Conservation (phyloP, 2,888 invertebrate genomes). For the Eupithecia abbreviata region DNA sequence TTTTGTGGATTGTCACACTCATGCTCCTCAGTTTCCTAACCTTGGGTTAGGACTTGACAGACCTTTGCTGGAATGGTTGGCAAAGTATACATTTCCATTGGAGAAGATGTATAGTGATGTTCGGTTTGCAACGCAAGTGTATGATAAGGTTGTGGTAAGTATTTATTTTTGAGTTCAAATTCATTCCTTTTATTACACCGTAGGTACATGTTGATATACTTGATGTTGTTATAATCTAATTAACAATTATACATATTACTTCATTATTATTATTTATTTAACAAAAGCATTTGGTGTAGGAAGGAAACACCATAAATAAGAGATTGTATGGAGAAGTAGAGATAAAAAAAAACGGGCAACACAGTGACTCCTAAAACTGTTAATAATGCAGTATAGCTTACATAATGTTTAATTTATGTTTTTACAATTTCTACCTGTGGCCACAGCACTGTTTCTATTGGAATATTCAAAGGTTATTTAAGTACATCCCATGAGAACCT, state of each 20-base stretch:
- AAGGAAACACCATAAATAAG: too few relatives aligned
- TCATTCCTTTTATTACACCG: too few relatives aligned
- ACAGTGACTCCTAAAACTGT: too few relatives aligned
- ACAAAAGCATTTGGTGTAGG: too few relatives aligned
- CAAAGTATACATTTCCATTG: slow-evolving; percentile 92
- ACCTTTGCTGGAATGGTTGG: slow-evolving; percentile 92
- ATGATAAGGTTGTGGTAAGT: slow-evolving; percentile 91
- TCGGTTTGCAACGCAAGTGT: slow-evolving; percentile 88
- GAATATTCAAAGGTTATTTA: not conserved
- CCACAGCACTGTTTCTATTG: not conserved
- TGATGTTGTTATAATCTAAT: too few relatives aligned
- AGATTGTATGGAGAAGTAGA: too few relatives aligned
- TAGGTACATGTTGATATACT: too few relatives aligned
- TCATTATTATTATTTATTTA: too few relatives aligned
- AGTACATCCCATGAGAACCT: not conserved
- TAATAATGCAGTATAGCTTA: too few relatives aligned
- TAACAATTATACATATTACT: too few relatives aligned
- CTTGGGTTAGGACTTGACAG: slow-evolving; percentile 92
- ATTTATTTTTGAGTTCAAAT: too few relatives aligned
- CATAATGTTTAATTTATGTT: not conserved
- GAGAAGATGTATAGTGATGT: slow-evolving; percentile 89
- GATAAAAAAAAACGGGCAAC: too few relatives aligned
- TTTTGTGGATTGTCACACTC: slow-evolving; percentile 94
- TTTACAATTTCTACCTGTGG: not conserved
- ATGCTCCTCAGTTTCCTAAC: slow-evolving; percentile 95